Evolutionary conservation across 2,888 invertebrate genomes (phyloP).

Genomic region (Aethes cnicana): DNA sequence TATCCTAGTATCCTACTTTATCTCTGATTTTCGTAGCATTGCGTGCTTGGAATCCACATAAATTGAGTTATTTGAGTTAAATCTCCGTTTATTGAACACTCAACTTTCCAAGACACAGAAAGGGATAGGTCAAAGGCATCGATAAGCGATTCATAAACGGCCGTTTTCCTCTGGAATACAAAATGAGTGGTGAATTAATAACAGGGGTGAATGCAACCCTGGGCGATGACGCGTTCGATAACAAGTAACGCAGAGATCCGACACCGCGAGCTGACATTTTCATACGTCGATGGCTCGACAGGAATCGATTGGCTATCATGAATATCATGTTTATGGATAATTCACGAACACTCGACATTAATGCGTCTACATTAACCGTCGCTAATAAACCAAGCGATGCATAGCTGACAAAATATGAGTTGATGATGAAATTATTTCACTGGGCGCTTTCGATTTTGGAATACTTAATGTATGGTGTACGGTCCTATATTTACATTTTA

Average conservation of each 20-base stretch:
- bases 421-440: no score
- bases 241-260: constrained; percentile 32
- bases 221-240: constrained; percentile 44
- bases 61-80: no score
- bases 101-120: constrained; percentile 6
- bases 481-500: no score
- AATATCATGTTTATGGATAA: constrained; percentile 53
- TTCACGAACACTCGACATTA: constrained; percentile 49
- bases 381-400: no score
- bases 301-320: constrained; percentile 48
- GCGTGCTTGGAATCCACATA: no score
- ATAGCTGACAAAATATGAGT: no score
- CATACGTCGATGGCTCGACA: constrained; percentile 40
- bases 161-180: constrained; percentile 38
- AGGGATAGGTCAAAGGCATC: constrained; percentile 19
- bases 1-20: no score
- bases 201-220: constrained; percentile 38
- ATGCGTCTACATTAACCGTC: constrained; percentile 19
- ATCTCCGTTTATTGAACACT: no score
- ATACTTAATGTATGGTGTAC: no score
- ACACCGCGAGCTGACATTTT: constrained; percentile 26
- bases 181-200: constrained; percentile 45
- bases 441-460: no score
- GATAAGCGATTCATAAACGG: constrained; percentile 32
- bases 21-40: no score